phyloP scores from a whole-genome alignment of 2,888 invertebrate species.

The Capitulum mitella region DNA sequence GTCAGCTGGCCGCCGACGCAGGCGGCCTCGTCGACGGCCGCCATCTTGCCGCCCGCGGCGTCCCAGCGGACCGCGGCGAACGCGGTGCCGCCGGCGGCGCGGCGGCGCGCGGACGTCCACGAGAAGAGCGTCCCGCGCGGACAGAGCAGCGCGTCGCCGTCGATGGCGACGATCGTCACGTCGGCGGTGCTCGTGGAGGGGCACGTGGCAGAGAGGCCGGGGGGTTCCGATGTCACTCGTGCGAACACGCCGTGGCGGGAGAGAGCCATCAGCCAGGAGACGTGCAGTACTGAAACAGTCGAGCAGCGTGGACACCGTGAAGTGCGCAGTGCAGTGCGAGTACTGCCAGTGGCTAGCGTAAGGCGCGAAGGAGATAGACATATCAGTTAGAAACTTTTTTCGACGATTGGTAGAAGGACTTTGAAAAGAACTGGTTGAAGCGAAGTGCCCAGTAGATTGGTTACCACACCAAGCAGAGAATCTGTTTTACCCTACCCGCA shows the following conservation, averaged over 20 bases:
- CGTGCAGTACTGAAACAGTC: not conserved
- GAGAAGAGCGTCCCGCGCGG: not conserved
- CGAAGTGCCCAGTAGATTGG: no score
- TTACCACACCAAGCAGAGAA: no score
- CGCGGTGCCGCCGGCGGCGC: not conserved
- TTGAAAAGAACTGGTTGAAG: no score
- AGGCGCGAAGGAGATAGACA: no score
- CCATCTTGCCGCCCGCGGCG: not conserved
- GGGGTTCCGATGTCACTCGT: not conserved
- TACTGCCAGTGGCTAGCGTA: no score
- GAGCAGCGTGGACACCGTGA: no score
- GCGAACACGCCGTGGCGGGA: not conserved
- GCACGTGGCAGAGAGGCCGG: not conserved
- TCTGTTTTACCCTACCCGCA: no score
- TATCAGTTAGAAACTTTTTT: no score
- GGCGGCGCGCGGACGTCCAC: not conserved
- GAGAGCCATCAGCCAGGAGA: not conserved
- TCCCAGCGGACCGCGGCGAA: not conserved
- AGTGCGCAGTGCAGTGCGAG: no score
- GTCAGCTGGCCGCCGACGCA: not conserved
- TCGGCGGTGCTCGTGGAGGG: not conserved
- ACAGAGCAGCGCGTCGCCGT: not conserved
- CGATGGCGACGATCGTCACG: not conserved
- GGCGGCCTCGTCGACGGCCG: not conserved
- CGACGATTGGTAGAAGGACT: no score